phyloP scores from a whole-genome alignment of 2,113 vertebrate genomes.

The Noctilio leporinus region DNA sequence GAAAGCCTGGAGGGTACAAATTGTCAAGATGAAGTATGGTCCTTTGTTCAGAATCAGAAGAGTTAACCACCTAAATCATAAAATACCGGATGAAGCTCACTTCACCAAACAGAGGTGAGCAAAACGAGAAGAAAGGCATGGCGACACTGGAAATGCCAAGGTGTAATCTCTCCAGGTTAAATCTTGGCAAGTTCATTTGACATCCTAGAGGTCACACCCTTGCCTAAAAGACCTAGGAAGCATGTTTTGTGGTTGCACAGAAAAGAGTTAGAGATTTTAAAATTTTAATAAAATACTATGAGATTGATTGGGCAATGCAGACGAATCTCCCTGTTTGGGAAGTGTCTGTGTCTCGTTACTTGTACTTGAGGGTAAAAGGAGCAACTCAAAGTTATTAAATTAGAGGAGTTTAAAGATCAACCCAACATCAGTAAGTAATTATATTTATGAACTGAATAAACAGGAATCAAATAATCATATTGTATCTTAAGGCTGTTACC shows the following conservation, averaged over 20 bases:
- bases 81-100: conserved; percentile 57
- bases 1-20: conserved; percentile 57
- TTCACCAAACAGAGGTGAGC: not conserved
- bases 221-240: not conserved
- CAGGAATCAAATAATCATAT: not conserved
- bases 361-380: not conserved
- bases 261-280: not conserved
- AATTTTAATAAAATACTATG: not conserved
- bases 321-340: not conserved
- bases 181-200: not conserved
- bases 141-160: not conserved
- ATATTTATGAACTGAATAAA: not conserved
- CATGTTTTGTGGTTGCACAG: not conserved
- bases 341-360: not conserved
- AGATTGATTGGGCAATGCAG: not conserved
- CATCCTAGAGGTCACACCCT: not conserved
- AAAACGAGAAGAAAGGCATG: not conserved
- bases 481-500: not conserved
- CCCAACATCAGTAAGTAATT: not conserved
- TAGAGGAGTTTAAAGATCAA: not conserved
- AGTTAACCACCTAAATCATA: conserved; percentile 59
- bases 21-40: conserved; percentile 50
- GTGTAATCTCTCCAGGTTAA: not conserved
- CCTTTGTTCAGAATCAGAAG: conserved; percentile 62
- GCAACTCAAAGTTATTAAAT: not conserved